phyloP scores from a whole-genome alignment of 2,797 vertebrate genomes.

The Malurus splendens region DNA sequence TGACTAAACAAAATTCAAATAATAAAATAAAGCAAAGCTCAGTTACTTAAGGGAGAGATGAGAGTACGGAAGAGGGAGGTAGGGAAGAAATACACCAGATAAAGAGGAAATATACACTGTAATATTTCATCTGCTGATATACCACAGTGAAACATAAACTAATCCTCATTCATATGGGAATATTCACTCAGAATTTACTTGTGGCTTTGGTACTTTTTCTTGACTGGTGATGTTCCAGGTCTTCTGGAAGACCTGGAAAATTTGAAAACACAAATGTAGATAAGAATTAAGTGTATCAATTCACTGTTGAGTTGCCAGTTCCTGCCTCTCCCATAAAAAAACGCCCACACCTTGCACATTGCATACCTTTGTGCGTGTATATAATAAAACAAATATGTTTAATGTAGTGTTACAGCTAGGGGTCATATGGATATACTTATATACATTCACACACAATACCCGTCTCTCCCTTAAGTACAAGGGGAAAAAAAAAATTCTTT shows the following conservation, averaged over 20 bases:
- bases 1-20: constrained; percentile 15
- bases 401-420: neutral
- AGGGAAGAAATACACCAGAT: constrained; percentile 31
- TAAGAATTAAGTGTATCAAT: neutral
- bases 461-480: neutral
- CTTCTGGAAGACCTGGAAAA: constrained; percentile 9
- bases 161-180: constrained; percentile 36
- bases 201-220: constrained; percentile 23
- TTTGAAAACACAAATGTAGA: neutral
- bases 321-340: neutral
- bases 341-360: neutral
- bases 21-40: constrained; percentile 38
- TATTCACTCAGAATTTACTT: constrained; percentile 17
- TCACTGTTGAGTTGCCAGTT: neutral
- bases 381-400: constrained; percentile 27
- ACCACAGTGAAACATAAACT: constrained; percentile 26
- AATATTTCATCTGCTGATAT: constrained; percentile 33
- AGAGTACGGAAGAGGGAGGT: neutral
- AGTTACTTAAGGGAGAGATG: neutral
- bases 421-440: neutral
- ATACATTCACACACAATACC: neutral
- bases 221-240: neutral
- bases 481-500: neutral
- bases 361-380: neutral
- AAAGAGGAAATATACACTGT: constrained; percentile 15